A percentile compares a stretch with the other conserved stretches of the same genome.
Evolutionary conservation across 2,797 vertebrate genomes (phyloP).

Genomic region (Varecia variegata): DNA sequence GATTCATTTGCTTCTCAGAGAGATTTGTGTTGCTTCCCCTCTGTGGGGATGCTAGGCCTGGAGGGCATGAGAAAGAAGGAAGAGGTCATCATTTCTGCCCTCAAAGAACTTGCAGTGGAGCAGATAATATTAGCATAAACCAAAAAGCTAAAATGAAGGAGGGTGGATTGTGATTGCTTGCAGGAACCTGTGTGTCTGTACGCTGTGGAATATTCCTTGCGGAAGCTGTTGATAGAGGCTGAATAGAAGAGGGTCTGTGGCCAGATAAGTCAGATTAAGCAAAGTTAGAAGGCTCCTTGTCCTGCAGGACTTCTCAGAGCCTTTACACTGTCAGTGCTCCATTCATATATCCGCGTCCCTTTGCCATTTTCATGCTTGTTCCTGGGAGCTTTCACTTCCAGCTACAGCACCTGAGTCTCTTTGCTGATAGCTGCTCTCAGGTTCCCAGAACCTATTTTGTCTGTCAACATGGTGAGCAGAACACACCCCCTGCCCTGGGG

Average conservation of each 20-base stretch:
- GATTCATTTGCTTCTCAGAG: background rate
- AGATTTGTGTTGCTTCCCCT: background rate
- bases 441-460: background rate
- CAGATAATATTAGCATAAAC: background rate
- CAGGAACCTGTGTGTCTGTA: background rate
- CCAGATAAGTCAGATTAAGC: background rate
- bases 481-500: background rate
- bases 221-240: background rate
- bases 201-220: background rate
- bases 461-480: background rate
- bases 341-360: too few species aligned
- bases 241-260: background rate
- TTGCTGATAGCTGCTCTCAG: background rate
- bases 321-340: background rate
- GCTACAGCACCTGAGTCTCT: background rate
- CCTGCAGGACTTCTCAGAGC: background rate
- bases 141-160: rapidly evolving
- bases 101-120: background rate
- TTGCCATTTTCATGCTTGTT: background rate
- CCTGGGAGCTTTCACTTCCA: background rate
- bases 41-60: background rate
- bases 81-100: background rate
- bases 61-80: background rate
- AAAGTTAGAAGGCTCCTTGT: background rate
- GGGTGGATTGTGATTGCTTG: background rate